Percentiles rank a stretch among this genome's conserved stretches.
phyloP scores from a whole-genome alignment of 2,113 vertebrate genomes.

The Anarhynchus alexandrinus region DNA sequence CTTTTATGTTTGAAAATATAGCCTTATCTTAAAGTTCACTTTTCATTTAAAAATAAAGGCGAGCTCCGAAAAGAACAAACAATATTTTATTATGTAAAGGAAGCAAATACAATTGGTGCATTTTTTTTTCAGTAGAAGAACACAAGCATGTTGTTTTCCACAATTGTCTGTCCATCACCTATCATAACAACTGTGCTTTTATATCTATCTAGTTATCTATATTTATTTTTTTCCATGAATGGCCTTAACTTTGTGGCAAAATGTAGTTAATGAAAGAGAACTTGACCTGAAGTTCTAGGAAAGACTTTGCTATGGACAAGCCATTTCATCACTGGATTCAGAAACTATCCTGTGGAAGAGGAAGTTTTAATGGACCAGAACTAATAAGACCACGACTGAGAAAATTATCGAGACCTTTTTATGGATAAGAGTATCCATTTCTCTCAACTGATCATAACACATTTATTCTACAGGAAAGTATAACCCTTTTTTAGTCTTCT shows the following conservation, averaged over 20 bases:
- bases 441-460: neutral
- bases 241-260: neutral
- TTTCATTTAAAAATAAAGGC: conserved; percentile 8
- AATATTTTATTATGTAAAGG: neutral
- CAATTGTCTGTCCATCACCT: neutral
- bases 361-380: neutral
- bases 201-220: too few species aligned
- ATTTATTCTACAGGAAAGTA: neutral
- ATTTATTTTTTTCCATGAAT: neutral
- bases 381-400: neutral
- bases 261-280: neutral
- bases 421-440: neutral
- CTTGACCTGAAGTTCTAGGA: neutral
- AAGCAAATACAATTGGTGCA: neutral
- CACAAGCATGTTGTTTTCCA: neutral
- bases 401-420: neutral
- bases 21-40: neutral
- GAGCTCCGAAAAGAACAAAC: neutral
- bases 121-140: neutral
- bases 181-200: neutral
- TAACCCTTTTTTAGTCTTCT: neutral
- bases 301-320: neutral
- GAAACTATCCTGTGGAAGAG: neutral
- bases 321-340: neutral
- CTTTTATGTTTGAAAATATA: conserved; percentile 40